Conservation (phyloP, 1,140 invertebrate species). For the Lepeophtheirus salmonis region DNA sequence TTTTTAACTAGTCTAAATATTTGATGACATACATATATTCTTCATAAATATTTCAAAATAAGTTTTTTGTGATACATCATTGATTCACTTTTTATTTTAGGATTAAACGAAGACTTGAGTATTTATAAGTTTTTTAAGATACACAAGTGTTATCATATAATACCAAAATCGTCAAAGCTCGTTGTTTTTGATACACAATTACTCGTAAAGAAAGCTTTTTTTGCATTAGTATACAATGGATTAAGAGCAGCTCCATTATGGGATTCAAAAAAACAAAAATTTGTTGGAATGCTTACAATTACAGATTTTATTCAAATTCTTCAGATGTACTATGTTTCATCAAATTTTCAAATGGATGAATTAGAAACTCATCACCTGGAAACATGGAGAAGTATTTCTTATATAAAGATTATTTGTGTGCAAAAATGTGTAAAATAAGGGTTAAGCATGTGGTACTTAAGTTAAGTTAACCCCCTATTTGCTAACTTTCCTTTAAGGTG, state of each 20-base stretch:
- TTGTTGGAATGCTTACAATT: conserved; percentile 93
- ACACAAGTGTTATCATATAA: conserved; percentile 97
- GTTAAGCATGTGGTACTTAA: no score
- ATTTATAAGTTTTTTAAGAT: conserved; percentile 98
- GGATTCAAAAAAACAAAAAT: conserved; percentile 77
- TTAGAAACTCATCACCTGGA: conserved; percentile 92
- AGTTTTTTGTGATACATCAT: no score
- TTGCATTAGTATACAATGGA: conserved; percentile 73
- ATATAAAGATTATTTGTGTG: no score
- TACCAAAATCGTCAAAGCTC: conserved; percentile 93
- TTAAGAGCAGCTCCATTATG: conserved; percentile 95
- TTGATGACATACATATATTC: no score
- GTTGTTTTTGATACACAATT: conserved; percentile 99
- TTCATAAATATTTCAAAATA: no score
- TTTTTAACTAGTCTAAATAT: no score
- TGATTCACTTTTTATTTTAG: no score
- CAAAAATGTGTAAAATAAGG: no score
- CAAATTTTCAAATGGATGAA: conserved; percentile 76
- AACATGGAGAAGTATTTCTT: conserved; percentile 85
- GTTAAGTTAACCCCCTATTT: no score
- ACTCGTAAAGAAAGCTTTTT: conserved; percentile 95
- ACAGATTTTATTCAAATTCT: conserved; percentile 99
- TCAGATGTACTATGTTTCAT: conserved; percentile 78
- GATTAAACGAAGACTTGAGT: conserved; percentile 83
- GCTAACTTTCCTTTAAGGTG: no score